Base-by-base conservation (phyloP, 2,113 vertebrate genomes). In the Paramisgurnus dabryanus region DNA sequence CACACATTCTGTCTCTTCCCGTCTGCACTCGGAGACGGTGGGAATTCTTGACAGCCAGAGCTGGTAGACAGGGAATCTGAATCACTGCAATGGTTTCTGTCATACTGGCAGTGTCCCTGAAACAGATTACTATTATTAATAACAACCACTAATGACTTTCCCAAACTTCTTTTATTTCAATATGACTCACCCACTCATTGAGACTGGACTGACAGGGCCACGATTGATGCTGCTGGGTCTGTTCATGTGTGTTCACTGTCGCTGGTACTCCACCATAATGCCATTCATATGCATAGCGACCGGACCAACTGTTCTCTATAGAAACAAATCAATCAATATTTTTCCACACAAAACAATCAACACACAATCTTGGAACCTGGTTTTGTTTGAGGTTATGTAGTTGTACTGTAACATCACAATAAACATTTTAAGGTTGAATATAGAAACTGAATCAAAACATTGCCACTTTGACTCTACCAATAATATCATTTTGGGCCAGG, bases 11-110 rank as follows among this genome's bases (percentile, higher is more conserved):
- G 82, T 27, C 60, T 74, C 5, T 76, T 87, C 0, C 81, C 86
- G 49, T 92, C 90, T 10, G 86, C 81, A 0, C 76, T 60, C 0
- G 92, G 90, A 18, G 92, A 94, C 0, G 90, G 88, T 0, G 87
- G 88, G 73, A 88, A 91, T 68, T 93, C 92, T 27, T 90, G 90
- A 69, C 85, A 93, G 71, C 91, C 91, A 17, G 93, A 94, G 77
- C 89, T 87, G 43, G 88, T 92, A 4, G 91, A 93, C 82, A 91
- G 91, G 7, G 91, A 93, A 83, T 94, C 93, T 7, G 92, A 92
- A 82, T 94, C 93, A 10, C 89, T 90, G 84, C 87, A 90, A n/a
- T 67, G 78, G 34, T 82, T 82, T 11, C 61, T 60, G 60, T 89
- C 83, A 22, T 84, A 90, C 6, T 65, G 40, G 60, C 85, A 40